These are phyloP conservation scores for Galeopsomyia nigrocyanea DNA, from an alignment of 2,888 invertebrate species.

Conservation along the genomic window DNA sequence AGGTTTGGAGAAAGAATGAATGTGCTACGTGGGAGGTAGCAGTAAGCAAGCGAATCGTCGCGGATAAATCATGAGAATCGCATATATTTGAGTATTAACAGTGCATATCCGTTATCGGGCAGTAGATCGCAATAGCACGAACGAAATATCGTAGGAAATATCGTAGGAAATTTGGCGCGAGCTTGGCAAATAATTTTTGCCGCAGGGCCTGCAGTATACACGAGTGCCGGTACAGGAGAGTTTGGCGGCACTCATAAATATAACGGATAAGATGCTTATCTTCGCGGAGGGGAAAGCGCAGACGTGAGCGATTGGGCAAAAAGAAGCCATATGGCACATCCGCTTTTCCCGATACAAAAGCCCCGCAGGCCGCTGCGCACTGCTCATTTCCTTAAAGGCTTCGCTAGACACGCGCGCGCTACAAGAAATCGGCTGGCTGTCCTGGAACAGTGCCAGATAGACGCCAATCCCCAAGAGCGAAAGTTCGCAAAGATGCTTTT, in stretches of 20 bases:
- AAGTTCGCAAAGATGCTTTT: no score
- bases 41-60: neutral
- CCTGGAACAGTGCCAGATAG: no score
- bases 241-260: constrained; percentile 11
- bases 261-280: constrained; percentile 35
- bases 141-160: constrained; percentile 33
- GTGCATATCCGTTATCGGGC: constrained; percentile 9
- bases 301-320: constrained; percentile 26
- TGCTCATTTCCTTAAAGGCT: no score
- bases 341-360: neutral
- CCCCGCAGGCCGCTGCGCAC: neutral
- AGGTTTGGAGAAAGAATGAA: constrained; percentile 3
- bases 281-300: constrained; percentile 19
- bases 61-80: neutral
- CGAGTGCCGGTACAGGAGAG: no score
- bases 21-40: neutral
- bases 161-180: constrained; percentile 24
- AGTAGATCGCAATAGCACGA: constrained; percentile 19
- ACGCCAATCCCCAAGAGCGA: no score
- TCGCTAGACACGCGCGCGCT: no score
- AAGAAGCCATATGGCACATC: neutral
- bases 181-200: neutral
- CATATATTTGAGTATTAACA: neutral
- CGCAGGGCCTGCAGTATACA: neutral
- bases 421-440: no score